A percentile compares a stretch with the other conserved stretches of the same genome.
Evolutionary conservation across 2,888 invertebrate genomes (phyloP).

Genomic region (Salpingus planirostris): DNA sequence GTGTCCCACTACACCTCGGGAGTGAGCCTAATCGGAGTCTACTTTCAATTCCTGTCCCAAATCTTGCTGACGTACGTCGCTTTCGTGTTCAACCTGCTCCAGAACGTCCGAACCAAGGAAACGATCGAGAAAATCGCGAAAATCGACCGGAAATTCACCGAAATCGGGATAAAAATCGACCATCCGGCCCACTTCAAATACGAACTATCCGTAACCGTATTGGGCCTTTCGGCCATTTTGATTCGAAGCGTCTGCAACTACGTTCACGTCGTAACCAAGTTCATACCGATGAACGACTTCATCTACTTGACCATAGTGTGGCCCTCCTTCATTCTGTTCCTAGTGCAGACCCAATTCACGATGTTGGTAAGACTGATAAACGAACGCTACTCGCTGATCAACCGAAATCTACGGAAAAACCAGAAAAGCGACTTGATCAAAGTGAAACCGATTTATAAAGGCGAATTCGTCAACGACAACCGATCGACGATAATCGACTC

Average conservation of each 20-base stretch:
- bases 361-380: conserved; percentile 5
- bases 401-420: too few relatives aligned
- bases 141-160: conserved; percentile 8
- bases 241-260: conserved; percentile 6
- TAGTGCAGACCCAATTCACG: conserved; percentile 7
- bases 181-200: conserved; percentile 8
- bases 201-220: conserved; percentile 5
- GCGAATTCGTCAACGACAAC: too few relatives aligned
- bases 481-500: too few relatives aligned
- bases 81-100: conserved; percentile 4
- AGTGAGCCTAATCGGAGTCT: conserved; percentile 9
- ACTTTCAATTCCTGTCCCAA: conserved; percentile 8
- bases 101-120: conserved; percentile 2
- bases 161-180: conserved; percentile 6
- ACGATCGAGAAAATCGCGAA: conserved; percentile 7
- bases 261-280: conserved; percentile 6
- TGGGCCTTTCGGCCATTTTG: conserved; percentile 1
- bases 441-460: too few relatives aligned
- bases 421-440: background rate
- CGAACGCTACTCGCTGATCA: conserved; percentile 6
- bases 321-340: conserved; percentile 5
- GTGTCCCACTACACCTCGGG: conserved; percentile 8
- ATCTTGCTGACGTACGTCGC: conserved; percentile 5
- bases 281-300: conserved; percentile 2
- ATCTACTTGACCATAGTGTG: conserved; percentile 3